Conservation (phyloP, 2,113 vertebrate species). For the Rousettus leschenaultii region DNA sequence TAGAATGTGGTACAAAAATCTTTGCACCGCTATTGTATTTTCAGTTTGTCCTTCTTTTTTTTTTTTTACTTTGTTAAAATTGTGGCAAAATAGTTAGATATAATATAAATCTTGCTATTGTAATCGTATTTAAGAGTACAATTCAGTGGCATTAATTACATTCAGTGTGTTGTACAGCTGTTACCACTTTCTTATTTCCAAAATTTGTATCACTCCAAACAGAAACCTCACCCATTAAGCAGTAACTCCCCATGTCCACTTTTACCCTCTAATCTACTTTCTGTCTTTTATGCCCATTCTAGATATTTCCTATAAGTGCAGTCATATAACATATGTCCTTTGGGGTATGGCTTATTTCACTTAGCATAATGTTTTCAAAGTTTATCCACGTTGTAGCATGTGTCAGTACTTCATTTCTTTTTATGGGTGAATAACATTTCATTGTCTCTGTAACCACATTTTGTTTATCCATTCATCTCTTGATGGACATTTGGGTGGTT, state of each 20-base stretch:
- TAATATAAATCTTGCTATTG: neutral
- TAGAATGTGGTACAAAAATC: neutral
- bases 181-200: neutral
- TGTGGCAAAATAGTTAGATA: neutral
- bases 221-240: neutral
- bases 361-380: neutral
- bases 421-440: neutral
- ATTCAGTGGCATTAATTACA: neutral
- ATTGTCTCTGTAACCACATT: neutral
- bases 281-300: neutral
- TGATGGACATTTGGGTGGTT: neutral
- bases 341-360: neutral
- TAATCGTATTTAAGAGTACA: neutral
- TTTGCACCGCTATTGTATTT: neutral
- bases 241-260: neutral
- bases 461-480: neutral
- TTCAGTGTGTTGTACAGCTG: neutral
- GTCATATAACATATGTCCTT: neutral
- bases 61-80: neutral
- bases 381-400: neutral
- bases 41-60: neutral
- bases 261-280: neutral
- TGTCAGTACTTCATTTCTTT: neutral
- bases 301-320: neutral
- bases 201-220: neutral